A percentile compares a stretch with the other conserved stretches of the same genome.
Evolutionary conservation across 2,797 vertebrate genomes (phyloP).

Genomic region (Trachurus trachurus): DNA sequence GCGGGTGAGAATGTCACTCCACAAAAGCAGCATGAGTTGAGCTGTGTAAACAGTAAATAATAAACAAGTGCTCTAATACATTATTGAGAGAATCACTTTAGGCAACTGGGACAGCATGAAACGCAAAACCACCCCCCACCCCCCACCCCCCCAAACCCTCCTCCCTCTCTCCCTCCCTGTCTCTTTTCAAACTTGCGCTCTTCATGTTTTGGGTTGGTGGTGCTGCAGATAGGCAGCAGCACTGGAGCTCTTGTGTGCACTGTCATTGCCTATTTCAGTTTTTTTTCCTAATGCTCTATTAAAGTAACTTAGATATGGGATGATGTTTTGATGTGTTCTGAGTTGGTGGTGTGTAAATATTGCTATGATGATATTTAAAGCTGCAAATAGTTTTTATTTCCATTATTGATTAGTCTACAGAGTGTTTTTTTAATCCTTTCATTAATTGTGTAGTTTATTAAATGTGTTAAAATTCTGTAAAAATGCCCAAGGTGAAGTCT

Average conservation of each 20-base stretch:
- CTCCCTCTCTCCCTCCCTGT: slow-evolving; percentile 4
- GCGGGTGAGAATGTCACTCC: slow-evolving; percentile 78
- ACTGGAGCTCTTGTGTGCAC: slow-evolving; percentile 22
- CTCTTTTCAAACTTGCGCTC: slow-evolving; percentile 67
- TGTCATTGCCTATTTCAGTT: slow-evolving; percentile 11
- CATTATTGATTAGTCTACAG: neutral
- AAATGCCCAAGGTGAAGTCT: neutral
- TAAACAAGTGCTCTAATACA: slow-evolving; percentile 87
- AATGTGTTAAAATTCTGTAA: neutral
- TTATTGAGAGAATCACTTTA: slow-evolving; percentile 88
- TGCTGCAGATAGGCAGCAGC: slow-evolving; percentile 49
- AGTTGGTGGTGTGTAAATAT: slow-evolving; percentile 22
- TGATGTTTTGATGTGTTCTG: slow-evolving; percentile 32
- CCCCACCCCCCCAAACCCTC: neutral
- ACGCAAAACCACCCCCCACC: slow-evolving; percentile 45
- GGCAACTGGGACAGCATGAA: slow-evolving; percentile 85
- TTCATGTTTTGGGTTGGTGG: slow-evolving; percentile 71
- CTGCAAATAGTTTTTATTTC: neutral
- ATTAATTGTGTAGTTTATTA: neutral
- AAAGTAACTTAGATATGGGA: slow-evolving; percentile 6
- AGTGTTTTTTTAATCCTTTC: neutral
- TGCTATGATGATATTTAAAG: neutral
- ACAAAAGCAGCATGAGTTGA: slow-evolving; percentile 79
- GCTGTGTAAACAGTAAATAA: slow-evolving; percentile 88
- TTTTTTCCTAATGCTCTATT: slow-evolving; percentile 14